These are phyloP conservation scores for Cryptus armator DNA, from an alignment of 2,888 invertebrate species.

Conservation along the genomic window DNA sequence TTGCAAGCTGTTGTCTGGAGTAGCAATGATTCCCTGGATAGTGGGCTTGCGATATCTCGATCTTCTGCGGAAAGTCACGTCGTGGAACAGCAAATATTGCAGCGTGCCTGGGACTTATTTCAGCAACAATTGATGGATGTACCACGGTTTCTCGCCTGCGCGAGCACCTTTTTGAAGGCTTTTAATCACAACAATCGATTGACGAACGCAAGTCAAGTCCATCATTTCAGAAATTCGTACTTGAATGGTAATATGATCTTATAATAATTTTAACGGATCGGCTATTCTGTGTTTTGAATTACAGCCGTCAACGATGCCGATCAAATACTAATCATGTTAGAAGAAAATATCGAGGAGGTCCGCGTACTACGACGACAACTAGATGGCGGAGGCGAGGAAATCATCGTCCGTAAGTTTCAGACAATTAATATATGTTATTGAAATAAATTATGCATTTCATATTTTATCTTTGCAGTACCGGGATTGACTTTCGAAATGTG, in stretches of 20 bases:
- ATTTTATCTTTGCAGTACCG: background rate
- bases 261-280: background rate
- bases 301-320: background rate
- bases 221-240: background rate
- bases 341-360: slow-evolving; percentile 2
- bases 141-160: slow-evolving; percentile 17
- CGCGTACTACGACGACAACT: slow-evolving; percentile 12
- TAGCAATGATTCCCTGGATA: background rate
- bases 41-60: slow-evolving; percentile 3
- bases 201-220: background rate
- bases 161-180: slow-evolving; percentile 35
- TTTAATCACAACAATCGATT: slow-evolving; percentile 4
- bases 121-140: background rate
- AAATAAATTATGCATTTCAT: background rate
- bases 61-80: slow-evolving; percentile 1
- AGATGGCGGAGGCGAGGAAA: slow-evolving; percentile 12
- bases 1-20: background rate
- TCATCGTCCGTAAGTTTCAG: slow-evolving; percentile 19
- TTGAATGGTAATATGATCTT: background rate
- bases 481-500: background rate
- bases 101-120: slow-evolving; percentile 31
- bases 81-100: background rate
- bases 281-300: background rate
- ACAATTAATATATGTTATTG: background rate
- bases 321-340: slow-evolving; percentile 4